Base-by-base conservation (phyloP, 2,888 invertebrate genomes). In the Epinotia ramella region DNA sequence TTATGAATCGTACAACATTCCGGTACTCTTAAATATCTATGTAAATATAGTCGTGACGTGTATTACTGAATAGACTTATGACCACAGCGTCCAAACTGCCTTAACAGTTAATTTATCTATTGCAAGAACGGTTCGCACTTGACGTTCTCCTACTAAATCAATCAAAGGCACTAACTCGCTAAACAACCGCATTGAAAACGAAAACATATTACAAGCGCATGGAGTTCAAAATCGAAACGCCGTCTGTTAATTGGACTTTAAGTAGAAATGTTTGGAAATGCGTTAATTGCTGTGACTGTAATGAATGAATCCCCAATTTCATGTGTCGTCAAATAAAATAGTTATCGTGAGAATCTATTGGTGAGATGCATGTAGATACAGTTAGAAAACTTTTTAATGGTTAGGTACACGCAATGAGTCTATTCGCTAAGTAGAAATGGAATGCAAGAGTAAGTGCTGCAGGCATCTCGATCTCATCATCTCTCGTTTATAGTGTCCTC, bases 41-140 rank as follows among this genome's bases (percentile, higher is more conserved):
- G 71, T 76, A 66, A 76, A 82, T 82, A 80, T 80, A 81, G 82
- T 87, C 86, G 84, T 87, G 88, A 87, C 88, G 88, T 83, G 86
- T 84, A 82, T 89, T 90, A 88, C 87, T 85, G 88, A 89, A 90
- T 88, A 89, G 88, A 89, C 89, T 91, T 89, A 91, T 90, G 89
- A 89, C 87, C 87, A 86, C 84, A 86, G 87, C 91, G 89, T 90
- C 89, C 91, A 90, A 92, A 92, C 84, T 83, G 79, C 83, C 84
- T 89, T 89, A 89, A 89, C 89, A 67, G 75, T 66, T 71, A 91
- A 89, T 87, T 87, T 88, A 88, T 90, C 84, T 84, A 86, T 87
- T 86, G 86, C 81, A 84, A 85, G 79, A 84, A 68, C 57, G 16
- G 69, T 69, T 69, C 59, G 44, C 46, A 40, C 69, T 69, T 60